Conservation (phyloP, 2,797 vertebrate species). For the Carduelis carduelis region DNA sequence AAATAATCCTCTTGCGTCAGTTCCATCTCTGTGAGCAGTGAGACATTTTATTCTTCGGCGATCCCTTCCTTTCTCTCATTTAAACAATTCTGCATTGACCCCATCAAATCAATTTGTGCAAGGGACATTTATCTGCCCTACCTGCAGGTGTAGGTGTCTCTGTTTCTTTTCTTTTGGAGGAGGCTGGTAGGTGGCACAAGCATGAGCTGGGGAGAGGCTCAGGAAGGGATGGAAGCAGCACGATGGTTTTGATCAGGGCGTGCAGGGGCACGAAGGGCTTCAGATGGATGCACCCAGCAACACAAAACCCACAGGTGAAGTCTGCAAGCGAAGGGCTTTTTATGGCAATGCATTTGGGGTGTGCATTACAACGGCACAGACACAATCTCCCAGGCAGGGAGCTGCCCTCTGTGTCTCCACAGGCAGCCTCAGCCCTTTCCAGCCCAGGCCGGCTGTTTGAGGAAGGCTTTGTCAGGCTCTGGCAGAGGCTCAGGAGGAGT, state of each 20-base stretch:
- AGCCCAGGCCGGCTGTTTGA: not conserved
- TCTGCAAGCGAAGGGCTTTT: not conserved
- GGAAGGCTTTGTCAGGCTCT: constrained; percentile 1
- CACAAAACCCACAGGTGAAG: not conserved
- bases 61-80: constrained; percentile 30
- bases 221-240: not conserved
- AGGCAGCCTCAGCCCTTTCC: not conserved
- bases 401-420: not conserved
- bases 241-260: rapidly evolving
- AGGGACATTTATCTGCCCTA: not conserved
- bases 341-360: not conserved
- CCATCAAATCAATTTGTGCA: constrained; percentile 18
- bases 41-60: not conserved
- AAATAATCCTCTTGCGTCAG: constrained; percentile 60
- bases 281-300: not conserved
- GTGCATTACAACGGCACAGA: not conserved
- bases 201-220: rapidly evolving
- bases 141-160: not conserved
- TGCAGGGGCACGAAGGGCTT: not conserved
- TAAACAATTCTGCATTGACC: constrained; percentile 45
- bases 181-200: not conserved
- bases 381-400: not conserved
- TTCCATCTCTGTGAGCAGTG: not conserved
- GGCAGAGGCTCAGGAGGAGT: not conserved
- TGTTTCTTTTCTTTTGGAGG: not conserved